These are phyloP conservation scores for Tridacna gigas DNA, from an alignment of 2,888 invertebrate genomes.

Conservation along the genomic window DNA sequence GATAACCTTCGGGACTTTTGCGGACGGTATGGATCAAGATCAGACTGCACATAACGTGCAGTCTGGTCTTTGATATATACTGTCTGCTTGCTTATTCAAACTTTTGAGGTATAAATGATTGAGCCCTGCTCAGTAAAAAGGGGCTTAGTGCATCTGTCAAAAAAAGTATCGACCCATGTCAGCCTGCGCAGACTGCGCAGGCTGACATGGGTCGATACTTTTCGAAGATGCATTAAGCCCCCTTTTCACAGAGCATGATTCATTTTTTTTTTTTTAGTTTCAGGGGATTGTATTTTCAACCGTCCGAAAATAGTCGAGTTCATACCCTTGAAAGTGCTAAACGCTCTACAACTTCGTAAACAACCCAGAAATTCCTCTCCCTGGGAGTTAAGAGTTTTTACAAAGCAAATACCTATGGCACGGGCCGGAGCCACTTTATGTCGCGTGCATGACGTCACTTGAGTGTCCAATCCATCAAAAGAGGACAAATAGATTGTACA, in stretches of 20 bases:
- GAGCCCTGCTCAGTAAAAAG: not conserved
- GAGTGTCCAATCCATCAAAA: slow-evolving; percentile 14
- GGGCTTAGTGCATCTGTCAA: slow-evolving; percentile 17
- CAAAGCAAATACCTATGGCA: slow-evolving; percentile 9
- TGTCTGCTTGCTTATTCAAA: too few relatives aligned
- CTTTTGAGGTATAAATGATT: too few relatives aligned
- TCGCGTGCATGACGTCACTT: slow-evolving; percentile 36
- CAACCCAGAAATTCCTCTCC: too few relatives aligned
- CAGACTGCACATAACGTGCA: not conserved
- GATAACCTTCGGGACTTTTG: too few relatives aligned
- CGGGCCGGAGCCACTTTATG: slow-evolving; percentile 21
- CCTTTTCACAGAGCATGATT: not conserved
- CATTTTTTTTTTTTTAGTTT: too few relatives aligned
- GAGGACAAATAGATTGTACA: slow-evolving; percentile 34
- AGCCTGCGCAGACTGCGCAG: not conserved
- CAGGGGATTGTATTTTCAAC: too few relatives aligned
- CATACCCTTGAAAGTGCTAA: too few relatives aligned
- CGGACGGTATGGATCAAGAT: not conserved
- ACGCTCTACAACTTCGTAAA: too few relatives aligned
- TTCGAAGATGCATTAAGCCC: not conserved
- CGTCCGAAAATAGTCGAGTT: too few relatives aligned
- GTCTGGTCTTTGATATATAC: not conserved
- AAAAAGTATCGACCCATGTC: not conserved
- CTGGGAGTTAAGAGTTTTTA: too few relatives aligned
- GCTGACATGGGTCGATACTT: not conserved